Evolutionary conservation across 2,113 vertebrate genomes (phyloP).

Genomic region (Eurystomus gularis): DNA sequence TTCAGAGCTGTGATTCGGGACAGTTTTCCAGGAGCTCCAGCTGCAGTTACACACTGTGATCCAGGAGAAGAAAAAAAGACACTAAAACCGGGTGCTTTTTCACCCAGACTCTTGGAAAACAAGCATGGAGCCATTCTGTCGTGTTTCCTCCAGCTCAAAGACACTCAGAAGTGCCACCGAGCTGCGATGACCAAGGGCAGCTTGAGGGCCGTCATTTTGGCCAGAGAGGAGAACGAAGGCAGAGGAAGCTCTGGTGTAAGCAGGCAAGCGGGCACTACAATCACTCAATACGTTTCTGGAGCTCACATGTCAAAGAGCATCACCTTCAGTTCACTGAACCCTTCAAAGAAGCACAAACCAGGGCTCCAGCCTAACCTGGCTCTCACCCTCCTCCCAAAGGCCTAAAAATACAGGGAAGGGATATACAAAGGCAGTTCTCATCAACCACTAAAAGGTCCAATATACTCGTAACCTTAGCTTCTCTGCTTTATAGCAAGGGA

Average conservation of each 20-base stretch:
- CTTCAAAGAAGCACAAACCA: conserved; percentile 40
- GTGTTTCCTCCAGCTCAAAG: not conserved
- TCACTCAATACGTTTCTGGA: conserved; percentile 16
- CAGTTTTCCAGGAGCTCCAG: not conserved
- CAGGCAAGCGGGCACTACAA: not conserved
- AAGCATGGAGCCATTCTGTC: not conserved
- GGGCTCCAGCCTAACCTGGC: conserved; percentile 58
- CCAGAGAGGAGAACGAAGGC: not conserved
- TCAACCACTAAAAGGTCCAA: conserved; percentile 70
- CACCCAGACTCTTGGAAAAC: not conserved
- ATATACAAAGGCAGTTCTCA: conserved; percentile 70
- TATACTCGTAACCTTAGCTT: conserved; percentile 73
- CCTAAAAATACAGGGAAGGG: not conserved
- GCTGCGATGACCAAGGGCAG: not conserved
- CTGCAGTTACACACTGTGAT: not conserved
- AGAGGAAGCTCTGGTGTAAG: not conserved
- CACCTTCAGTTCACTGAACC: conserved; percentile 38
- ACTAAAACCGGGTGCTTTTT: not conserved
- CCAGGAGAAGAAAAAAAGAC: not conserved
- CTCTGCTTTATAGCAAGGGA: conserved; percentile 67
- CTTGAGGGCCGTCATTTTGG: fast-evolving
- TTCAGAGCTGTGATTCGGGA: not conserved
- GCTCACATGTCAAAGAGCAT: conserved; percentile 55
- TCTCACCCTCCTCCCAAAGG: conserved; percentile 59
- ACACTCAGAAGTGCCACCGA: fast-evolving